Evolutionary conservation across 1,140 invertebrate species (phyloP), one percentile per base, ranked within the genome.

Genomic region (Drosophila kepulauana): DNA sequence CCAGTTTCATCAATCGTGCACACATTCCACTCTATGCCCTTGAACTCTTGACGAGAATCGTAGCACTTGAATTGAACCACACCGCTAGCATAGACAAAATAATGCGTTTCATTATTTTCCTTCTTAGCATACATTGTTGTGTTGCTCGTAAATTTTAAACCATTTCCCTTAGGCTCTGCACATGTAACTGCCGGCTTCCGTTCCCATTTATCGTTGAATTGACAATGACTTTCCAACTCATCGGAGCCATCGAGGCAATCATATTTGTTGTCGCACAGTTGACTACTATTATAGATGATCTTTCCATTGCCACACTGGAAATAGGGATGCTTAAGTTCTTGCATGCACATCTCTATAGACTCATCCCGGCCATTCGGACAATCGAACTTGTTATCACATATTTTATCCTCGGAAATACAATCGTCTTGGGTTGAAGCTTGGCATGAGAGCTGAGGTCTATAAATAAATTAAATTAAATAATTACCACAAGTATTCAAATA

Each of bases 231-330:
- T 0, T 1, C 3, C 6, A 65, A 3, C 30, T 79, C 75, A 56
- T 79, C 78, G 0, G 59, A 35, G 8, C 75, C 78, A 64, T 79
- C 78, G 7, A 54, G 4, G 7, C 78, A 79, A 45, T 79, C 69
- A 15, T 33, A 10, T 8, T 16, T 15, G n/a, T 61, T 59, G 59
- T 79, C 38, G 28, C 77, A 79, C 2, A 38, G 10, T 38, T 38
- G 25, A 25, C 0, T 1, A 6, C 2, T 25, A 25, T 25, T 25
- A 25, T 25, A 25, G n/a, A 79, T 35, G 4, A n/a, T 30, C 1
- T 1, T 7, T 0, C 78, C 78, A 52, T 74, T 77, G 10, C 13
- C 68, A 11, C 77, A 79, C 38, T 38, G 63, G 67, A 59, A 79
- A 5, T 15, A 0, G 0, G 15, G 7, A 1, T 5, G 0, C 5